Percentiles rank a stretch among this genome's conserved stretches.
phyloP scores from a whole-genome alignment of 2,888 invertebrate genomes.

The Bombylius major region DNA sequence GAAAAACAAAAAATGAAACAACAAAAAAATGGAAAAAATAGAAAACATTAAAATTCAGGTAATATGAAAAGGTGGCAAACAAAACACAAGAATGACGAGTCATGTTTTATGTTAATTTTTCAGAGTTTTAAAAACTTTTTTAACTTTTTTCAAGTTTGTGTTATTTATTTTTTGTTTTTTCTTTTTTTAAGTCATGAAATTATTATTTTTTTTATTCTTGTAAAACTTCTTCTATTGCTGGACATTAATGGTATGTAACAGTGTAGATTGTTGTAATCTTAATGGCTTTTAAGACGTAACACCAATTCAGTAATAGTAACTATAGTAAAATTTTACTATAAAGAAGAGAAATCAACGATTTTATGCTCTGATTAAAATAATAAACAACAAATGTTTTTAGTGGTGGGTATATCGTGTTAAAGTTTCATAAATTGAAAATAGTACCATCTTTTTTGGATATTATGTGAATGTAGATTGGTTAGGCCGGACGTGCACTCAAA shows the following conservation, averaged over 20 bases:
- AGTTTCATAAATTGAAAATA: slow-evolving; percentile 4
- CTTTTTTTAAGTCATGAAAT: too few species aligned
- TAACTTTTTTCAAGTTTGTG: slow-evolving; percentile 1
- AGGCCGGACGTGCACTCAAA: slow-evolving; percentile 1
- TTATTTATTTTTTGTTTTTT: too few species aligned
- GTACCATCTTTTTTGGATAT: neutral
- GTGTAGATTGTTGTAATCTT: too few species aligned
- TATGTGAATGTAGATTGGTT: neutral
- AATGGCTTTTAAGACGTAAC: too few species aligned
- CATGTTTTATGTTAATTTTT: slow-evolving; percentile 8
- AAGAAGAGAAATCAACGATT: neutral
- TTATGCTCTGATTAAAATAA: slow-evolving; percentile 8
- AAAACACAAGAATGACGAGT: neutral
- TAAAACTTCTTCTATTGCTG: too few species aligned
- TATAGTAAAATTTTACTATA: too few species aligned
- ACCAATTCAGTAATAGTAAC: too few species aligned
- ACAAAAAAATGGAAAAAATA: too few species aligned
- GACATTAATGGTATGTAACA: too few species aligned
- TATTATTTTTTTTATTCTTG: too few species aligned
- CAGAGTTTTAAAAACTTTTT: slow-evolving; percentile 1
- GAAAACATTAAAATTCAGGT: too few species aligned
- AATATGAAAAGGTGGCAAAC: too few species aligned
- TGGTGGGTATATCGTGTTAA: slow-evolving; percentile 1
- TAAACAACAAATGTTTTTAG: neutral
- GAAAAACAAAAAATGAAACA: neutral